phyloP scores from a whole-genome alignment of 2,113 vertebrate genomes.

The mouse (Mus musculus) region DNA sequence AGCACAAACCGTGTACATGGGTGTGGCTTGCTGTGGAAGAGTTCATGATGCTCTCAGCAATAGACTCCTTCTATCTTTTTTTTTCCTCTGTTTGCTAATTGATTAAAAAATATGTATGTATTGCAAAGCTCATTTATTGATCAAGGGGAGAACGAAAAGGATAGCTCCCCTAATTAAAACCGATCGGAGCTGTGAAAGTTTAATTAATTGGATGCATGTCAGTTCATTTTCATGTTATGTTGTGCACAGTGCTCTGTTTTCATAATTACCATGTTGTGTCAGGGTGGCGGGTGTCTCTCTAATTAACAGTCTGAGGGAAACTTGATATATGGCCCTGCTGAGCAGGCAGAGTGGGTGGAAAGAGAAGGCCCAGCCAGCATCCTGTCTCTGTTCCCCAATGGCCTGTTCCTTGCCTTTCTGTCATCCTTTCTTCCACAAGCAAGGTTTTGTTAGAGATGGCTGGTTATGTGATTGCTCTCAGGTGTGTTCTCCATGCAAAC shows the following conservation, averaged over 20 bases:
- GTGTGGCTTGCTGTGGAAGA: slow-evolving; percentile 15
- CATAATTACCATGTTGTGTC: slow-evolving; percentile 77
- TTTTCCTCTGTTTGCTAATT: slow-evolving; percentile 59
- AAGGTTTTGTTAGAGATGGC: background rate
- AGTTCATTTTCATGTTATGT: slow-evolving; percentile 81
- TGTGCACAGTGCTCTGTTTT: slow-evolving; percentile 77
- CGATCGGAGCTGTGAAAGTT: slow-evolving; percentile 78
- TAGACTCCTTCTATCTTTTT: background rate
- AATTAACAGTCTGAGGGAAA: slow-evolving; percentile 83
- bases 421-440: slow-evolving; percentile 74
- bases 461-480: slow-evolving; percentile 53
- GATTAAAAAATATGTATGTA: slow-evolving; percentile 77
- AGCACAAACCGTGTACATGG: background rate
- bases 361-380: slow-evolving; percentile 62
- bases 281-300: slow-evolving; percentile 79
- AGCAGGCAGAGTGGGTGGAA: slow-evolving; percentile 69
- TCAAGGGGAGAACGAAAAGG: slow-evolving; percentile 68
- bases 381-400: slow-evolving; percentile 73
- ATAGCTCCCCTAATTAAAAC: slow-evolving; percentile 82
- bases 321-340: slow-evolving; percentile 73
- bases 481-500: slow-evolving; percentile 31
- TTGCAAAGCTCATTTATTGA: slow-evolving; percentile 80
- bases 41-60: background rate
- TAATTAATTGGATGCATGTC: slow-evolving; percentile 83
- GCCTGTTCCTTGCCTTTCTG: slow-evolving; percentile 74